Conservation (phyloP, 2,888 invertebrate species). For the Liopterus haemorrhoidalis region DNA sequence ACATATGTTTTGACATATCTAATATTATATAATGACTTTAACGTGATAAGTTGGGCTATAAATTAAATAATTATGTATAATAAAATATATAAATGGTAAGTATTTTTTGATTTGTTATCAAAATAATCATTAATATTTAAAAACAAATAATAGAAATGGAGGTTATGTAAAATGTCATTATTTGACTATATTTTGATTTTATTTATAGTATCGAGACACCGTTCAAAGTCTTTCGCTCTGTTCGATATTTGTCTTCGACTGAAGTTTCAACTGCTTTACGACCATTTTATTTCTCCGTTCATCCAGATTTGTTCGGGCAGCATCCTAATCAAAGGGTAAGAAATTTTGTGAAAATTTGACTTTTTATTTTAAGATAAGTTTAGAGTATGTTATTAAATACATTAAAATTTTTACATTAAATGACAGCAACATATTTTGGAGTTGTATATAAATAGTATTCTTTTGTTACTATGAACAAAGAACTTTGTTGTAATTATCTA, state of each 20-base stretch:
- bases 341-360: constrained; percentile 13
- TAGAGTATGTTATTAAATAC: constrained; percentile 11
- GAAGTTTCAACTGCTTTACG: constrained; percentile 86
- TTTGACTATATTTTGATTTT: neutral
- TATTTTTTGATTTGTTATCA: too few species aligned
- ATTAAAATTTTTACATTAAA: constrained; percentile 13
- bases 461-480: too few species aligned
- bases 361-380: neutral
- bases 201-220: constrained; percentile 14
- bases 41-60: too few species aligned
- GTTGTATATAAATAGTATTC: neutral
- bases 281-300: constrained; percentile 92
- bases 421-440: constrained; percentile 12
- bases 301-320: constrained; percentile 91
- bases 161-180: constrained; percentile 13
- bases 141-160: too few species aligned
- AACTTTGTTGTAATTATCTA: too few species aligned
- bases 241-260: constrained; percentile 57
- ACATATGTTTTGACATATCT: neutral
- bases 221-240: constrained; percentile 5
- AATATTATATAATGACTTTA: constrained; percentile 10
- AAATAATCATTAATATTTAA: too few species aligned
- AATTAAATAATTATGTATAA: constrained; percentile 48
- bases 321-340: constrained; percentile 81
- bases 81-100: constrained; percentile 46